Conservation (phyloP, 2,113 vertebrate genomes). For the Cynopterus brachyotis region DNA sequence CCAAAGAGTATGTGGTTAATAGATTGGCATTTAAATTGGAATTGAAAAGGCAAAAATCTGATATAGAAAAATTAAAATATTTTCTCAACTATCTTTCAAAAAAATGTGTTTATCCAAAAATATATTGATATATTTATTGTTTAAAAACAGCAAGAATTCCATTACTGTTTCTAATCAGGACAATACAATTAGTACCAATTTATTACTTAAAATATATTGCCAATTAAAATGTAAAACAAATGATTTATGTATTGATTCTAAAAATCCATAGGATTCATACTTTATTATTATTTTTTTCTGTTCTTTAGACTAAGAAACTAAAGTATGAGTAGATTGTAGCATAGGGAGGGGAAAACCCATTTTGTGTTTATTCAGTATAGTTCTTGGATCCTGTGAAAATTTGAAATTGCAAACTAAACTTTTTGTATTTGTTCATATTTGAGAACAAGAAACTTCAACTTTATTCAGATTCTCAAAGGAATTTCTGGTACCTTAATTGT, state of each 20-base stretch:
- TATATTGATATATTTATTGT: background rate
- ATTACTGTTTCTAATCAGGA: background rate
- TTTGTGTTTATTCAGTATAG: background rate
- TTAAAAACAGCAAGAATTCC: background rate
- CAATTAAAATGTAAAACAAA: slow-evolving; percentile 44
- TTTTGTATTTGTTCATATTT: background rate
- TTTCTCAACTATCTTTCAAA: background rate
- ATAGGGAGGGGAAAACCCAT: background rate
- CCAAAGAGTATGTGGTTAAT: background rate
- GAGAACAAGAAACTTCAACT: background rate
- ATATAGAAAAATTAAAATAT: slow-evolving; percentile 1
- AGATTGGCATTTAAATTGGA: background rate
- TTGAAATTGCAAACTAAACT: background rate
- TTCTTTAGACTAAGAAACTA: background rate
- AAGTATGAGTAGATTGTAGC: background rate
- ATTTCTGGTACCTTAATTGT: background rate
- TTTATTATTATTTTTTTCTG: background rate
- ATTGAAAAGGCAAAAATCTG: background rate
- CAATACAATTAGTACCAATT: background rate
- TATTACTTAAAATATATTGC: background rate
- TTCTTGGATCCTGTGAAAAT: background rate
- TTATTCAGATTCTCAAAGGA: background rate
- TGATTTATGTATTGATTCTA: background rate
- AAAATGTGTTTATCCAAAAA: background rate
- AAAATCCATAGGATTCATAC: background rate